These are phyloP conservation scores for Phaethornis superciliosus DNA, from an alignment of 2,113 vertebrate species.

Conservation along the genomic window DNA sequence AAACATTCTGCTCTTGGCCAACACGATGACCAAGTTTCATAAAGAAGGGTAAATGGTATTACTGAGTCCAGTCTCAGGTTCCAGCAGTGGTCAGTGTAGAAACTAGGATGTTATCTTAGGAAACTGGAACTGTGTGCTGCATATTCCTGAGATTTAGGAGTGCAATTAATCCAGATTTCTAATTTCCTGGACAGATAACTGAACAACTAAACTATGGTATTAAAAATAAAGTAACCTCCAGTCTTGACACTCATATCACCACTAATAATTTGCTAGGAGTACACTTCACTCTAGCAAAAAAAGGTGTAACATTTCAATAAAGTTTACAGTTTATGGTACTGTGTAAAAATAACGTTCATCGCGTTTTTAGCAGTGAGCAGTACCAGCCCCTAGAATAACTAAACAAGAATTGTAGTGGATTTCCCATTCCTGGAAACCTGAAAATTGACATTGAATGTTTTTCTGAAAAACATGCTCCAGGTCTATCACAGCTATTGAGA, in stretches of 20 bases:
- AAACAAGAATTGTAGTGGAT: neutral
- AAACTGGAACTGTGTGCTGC: neutral
- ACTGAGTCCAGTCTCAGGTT: neutral
- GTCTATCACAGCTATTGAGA: constrained; percentile 6
- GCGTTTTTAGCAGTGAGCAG: neutral
- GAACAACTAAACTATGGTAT: neutral
- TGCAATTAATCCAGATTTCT: neutral
- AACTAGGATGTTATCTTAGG: neutral
- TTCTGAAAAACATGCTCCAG: neutral
- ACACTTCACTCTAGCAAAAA: neutral
- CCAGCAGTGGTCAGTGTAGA: neutral
- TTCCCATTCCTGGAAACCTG: neutral
- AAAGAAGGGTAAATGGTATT: neutral
- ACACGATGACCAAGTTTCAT: neutral
- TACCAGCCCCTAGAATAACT: neutral
- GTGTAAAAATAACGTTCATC: neutral
- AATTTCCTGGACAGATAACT: neutral
- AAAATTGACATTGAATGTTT: neutral
- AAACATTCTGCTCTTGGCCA: neutral
- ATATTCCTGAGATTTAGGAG: neutral
- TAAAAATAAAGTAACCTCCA: neutral
- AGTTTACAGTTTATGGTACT: neutral
- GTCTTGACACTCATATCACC: neutral
- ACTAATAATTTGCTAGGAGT: neutral
- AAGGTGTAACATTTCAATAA: neutral